Conservation (phyloP, 2,797 vertebrate genomes). For the Phoeniculus purpureus region DNA sequence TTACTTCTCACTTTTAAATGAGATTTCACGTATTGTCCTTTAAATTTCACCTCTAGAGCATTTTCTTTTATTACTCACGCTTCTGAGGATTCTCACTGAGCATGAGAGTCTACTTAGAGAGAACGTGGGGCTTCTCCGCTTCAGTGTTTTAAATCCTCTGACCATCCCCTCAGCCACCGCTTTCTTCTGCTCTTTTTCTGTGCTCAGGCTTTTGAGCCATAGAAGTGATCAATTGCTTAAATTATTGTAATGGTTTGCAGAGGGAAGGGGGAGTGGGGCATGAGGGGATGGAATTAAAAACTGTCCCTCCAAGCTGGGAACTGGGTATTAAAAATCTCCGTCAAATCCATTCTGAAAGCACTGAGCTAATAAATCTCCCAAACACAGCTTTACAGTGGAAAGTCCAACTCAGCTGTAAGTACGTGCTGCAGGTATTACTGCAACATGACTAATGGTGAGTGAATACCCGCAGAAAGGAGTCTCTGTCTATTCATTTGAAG, state of each 20-base stretch:
- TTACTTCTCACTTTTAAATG: constrained; percentile 56
- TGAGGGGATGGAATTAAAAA: constrained; percentile 42
- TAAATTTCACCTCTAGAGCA: constrained; percentile 52
- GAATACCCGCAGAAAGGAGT: constrained; percentile 47
- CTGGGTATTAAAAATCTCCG: constrained; percentile 69
- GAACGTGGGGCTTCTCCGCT: not conserved
- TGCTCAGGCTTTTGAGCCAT: not conserved
- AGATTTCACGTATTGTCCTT: constrained; percentile 59
- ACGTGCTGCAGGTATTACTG: constrained; percentile 60
- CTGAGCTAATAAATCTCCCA: constrained; percentile 72
- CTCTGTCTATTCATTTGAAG: constrained; percentile 66
- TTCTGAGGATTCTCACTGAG: constrained; percentile 42
- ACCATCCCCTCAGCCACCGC: not conserved
- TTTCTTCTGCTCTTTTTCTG: not conserved
- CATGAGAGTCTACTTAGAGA: not conserved
- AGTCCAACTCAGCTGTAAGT: constrained; percentile 69
- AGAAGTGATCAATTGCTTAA: constrained; percentile 58
- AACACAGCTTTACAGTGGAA: constrained; percentile 59
- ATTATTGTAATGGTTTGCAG: constrained; percentile 64
- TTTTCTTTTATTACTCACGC: constrained; percentile 57
- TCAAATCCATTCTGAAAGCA: constrained; percentile 31
- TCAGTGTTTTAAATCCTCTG: not conserved
- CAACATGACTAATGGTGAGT: constrained; percentile 59
- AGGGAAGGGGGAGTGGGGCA: not conserved
- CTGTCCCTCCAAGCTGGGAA: constrained; percentile 70